Percentiles rank a stretch among this genome's conserved stretches.
These are phyloP conservation scores for Actinia equina DNA, from an alignment of 64 coral and sea anemone species.

Conservation along the genomic window DNA sequence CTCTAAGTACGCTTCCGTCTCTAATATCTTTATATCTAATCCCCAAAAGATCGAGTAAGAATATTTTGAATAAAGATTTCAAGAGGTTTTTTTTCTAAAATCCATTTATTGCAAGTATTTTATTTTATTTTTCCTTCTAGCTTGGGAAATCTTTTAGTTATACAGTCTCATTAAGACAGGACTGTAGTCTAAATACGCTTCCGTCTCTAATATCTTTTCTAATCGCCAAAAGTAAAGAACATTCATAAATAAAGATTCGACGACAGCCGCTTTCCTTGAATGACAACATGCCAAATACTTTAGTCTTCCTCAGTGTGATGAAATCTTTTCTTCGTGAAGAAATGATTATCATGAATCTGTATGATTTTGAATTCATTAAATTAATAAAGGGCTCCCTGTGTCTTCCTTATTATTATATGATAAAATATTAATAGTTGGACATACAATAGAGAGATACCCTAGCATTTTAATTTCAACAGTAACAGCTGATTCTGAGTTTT, in stretches of 20 bases:
- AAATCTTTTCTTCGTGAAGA: not conserved
- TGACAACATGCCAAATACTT: too few relatives aligned
- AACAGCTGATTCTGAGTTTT: constrained; percentile 16
- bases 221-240: too few relatives aligned
- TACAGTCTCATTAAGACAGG: not conserved
- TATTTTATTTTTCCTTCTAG: not conserved
- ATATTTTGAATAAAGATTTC: not conserved
- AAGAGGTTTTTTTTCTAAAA: not conserved
- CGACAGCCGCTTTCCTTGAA: too few relatives aligned
- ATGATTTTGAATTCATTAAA: not conserved
- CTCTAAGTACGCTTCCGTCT: not conserved
- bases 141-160: not conserved
- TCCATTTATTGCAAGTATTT: not conserved
- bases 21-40: not conserved
- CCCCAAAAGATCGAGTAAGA: not conserved
- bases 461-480: not conserved
- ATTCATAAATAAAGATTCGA: too few relatives aligned
- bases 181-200: too few relatives aligned
- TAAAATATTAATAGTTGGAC: not conserved
- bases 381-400: not conserved
- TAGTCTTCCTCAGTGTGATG: not conserved
- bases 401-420: not conserved
- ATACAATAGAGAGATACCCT: constrained; percentile 6
- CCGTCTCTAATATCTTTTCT: too few relatives aligned
- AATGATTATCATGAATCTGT: not conserved